Evolutionary conservation across 2,888 invertebrate genomes (phyloP).

Genomic region (Tetranychus piercei): DNA sequence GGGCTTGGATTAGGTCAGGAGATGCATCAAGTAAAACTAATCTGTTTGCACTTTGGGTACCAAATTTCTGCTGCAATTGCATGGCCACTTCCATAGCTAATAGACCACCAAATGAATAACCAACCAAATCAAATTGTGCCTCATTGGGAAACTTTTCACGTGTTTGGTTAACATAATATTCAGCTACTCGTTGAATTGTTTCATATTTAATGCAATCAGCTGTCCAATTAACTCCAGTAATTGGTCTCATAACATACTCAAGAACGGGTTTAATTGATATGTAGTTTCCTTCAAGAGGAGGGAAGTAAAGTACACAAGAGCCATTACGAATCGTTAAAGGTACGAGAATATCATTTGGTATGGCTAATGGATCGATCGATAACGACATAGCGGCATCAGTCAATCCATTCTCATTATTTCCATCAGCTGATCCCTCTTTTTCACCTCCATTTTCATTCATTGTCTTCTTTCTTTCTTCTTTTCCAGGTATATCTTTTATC

Average conservation of each 20-base stretch:
- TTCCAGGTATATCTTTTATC: constrained; percentile 49
- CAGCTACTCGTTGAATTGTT: background rate
- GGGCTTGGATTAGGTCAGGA: background rate
- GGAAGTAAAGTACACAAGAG: background rate
- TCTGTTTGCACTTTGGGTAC: background rate
- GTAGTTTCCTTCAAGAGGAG: constrained; percentile 6
- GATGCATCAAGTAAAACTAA: background rate
- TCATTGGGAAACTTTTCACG: constrained; percentile 4
- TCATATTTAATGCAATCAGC: background rate
- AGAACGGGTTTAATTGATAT: background rate
- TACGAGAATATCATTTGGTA: background rate
- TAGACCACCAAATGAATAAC: constrained; percentile 11
- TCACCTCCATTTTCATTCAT: background rate
- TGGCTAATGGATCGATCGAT: background rate
- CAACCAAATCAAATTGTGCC: constrained; percentile 4
- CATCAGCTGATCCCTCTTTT: background rate
- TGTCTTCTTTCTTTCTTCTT: constrained; percentile 21
- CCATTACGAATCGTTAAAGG: background rate
- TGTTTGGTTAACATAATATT: background rate
- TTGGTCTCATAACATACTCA: background rate
- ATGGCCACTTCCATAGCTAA: constrained; percentile 3
- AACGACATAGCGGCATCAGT: background rate
- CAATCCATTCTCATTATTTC: background rate
- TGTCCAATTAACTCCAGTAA: background rate
- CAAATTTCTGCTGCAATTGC: constrained; percentile 9